Conservation (phyloP, 2,113 vertebrate genomes). For the Microcebus lehilahytsara region DNA sequence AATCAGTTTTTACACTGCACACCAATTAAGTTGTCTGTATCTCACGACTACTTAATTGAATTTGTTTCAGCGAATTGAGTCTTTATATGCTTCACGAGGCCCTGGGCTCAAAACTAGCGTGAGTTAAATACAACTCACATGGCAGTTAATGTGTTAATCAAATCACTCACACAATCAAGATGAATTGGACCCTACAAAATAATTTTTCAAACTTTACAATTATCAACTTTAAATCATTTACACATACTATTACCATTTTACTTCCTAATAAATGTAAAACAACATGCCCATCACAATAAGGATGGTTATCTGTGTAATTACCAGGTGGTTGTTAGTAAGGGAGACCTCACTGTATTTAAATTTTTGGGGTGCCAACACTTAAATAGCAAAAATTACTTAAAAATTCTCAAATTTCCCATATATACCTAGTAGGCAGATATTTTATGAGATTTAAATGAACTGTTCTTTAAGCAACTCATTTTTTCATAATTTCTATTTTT, state of each 20-base stretch:
- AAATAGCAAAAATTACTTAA: background rate
- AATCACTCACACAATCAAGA: background rate
- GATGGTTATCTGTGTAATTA: background rate
- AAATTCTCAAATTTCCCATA: constrained; percentile 34
- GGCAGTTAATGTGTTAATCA: background rate
- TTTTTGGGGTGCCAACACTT: background rate
- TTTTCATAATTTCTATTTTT: background rate
- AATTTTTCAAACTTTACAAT: constrained; percentile 30
- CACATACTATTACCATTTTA: background rate
- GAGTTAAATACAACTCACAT: no score
- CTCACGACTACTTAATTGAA: no score
- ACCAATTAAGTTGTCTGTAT: no score
- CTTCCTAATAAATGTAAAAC: background rate
- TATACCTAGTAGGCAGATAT: background rate
- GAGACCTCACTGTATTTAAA: background rate
- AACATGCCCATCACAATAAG: background rate
- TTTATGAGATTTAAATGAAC: background rate
- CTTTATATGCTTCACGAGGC: no score
- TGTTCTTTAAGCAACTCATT: constrained; percentile 4
- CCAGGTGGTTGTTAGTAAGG: background rate
- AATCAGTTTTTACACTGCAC: no score
- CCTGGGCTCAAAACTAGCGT: no score
- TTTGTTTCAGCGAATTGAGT: no score
- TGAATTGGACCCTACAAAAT: background rate
- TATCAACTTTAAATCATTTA: constrained; percentile 35